Evolutionary conservation across 2,113 vertebrate species (phyloP), one percentile per base, ranked within the genome.

Genomic region (Trochalopteron elliotii): DNA sequence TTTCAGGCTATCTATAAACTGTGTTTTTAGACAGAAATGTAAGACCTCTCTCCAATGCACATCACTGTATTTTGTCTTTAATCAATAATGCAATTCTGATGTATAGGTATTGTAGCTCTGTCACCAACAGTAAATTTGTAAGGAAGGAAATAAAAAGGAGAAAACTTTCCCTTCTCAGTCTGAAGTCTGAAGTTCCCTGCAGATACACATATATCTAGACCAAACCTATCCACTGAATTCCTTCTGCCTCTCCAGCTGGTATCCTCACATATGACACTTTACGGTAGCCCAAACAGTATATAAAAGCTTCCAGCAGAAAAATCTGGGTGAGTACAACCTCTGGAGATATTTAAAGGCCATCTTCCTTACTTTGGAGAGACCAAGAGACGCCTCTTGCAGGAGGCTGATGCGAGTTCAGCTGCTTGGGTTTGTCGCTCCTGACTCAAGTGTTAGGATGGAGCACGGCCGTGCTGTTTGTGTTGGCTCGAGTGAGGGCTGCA

Each of bases 341-440:
- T 90, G n/a, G 42, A 81, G 77, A 52, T 91, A 81, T 52, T 71
- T 93, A 27, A 84, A 81, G 52, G 20, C 39, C 6, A 1, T 87
- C 50, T 60, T 84, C 42, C 83, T 84, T 59, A 30, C 70, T 86
- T 90, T 27, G 55, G 87, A 75, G 91, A 94, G 94, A 91, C 95
- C 59, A 57, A 42, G 72, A 90, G 93, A 89, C 27, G 15, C 84
- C 94, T 94, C 71, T 74, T 87, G 50, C 59, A 81, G 55, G 61
- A 67, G 80, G 88, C 74, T 5, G 24, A 55, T 77, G 87, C 4
- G 8, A 67, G 77, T 83, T 96, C 93, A 94, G 93, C 95, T 96
- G 94, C 88, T 78, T 52, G 82, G 75, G 84, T 94, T 96, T 91
- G 79, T 90, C 95, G 44, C 83, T 74, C 15, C 87, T 89, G n/a